Conservation (phyloP, 2,888 invertebrate genomes). For the Melipona beecheii region DNA sequence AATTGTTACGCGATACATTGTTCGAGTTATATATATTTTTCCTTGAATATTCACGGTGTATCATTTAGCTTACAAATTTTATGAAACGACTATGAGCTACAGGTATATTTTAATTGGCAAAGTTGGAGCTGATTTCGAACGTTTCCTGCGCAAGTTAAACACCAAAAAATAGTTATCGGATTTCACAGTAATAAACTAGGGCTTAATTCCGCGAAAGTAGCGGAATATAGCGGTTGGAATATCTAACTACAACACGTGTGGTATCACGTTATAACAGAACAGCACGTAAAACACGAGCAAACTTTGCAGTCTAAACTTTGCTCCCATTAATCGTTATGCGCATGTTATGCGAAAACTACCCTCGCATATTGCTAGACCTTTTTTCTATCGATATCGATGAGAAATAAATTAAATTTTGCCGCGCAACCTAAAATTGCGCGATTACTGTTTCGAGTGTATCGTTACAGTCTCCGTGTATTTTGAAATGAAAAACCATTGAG, state of each 20-base stretch:
- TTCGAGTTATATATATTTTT: too few relatives aligned
- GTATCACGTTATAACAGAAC: constrained; percentile 32
- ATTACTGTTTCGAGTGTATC: too few relatives aligned
- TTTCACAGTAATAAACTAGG: constrained; percentile 8
- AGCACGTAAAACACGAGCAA: constrained; percentile 36
- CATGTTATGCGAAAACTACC: constrained; percentile 22
- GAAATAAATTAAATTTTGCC: background rate
- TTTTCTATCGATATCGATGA: background rate
- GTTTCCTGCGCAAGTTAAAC: background rate
- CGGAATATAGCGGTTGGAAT: constrained; percentile 18
- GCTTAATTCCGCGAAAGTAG: constrained; percentile 7
- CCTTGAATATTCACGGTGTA: too few relatives aligned
- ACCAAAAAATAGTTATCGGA: constrained; percentile 12
- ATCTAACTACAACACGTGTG: constrained; percentile 27
- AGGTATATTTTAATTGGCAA: background rate
- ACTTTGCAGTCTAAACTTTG: constrained; percentile 37
- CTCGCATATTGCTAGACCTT: constrained; percentile 26
- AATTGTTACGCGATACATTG: background rate
- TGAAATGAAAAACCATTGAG: background rate
- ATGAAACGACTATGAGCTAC: background rate
- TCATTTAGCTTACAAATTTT: background rate
- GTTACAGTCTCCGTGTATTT: too few relatives aligned
- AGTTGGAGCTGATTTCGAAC: background rate
- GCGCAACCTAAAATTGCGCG: too few relatives aligned
- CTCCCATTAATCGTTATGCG: constrained; percentile 30